Evolutionary conservation across 2,888 invertebrate genomes (phyloP).

Genomic region (Caenorhabditis panamensis): DNA sequence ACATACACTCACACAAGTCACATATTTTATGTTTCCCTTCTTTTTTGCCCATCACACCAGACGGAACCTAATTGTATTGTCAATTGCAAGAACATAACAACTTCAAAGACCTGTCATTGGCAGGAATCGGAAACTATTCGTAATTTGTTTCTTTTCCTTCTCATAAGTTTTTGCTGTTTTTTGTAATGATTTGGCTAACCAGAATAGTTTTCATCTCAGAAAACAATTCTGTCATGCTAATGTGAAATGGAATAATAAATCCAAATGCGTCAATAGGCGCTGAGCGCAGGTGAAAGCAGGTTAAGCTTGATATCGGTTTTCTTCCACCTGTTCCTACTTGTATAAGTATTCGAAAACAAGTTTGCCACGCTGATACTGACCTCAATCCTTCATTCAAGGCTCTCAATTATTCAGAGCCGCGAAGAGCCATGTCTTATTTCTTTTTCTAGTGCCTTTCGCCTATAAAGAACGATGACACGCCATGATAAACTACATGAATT

Average conservation of each 20-base stretch:
- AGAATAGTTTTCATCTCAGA: background rate
- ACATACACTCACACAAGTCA: background rate
- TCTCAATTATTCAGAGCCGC: slow-evolving; percentile 2
- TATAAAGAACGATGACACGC: slow-evolving; percentile 33
- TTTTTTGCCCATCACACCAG: background rate
- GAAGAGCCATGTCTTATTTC: background rate
- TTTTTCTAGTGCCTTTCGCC: background rate
- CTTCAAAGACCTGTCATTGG: background rate
- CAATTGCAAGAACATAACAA: background rate
- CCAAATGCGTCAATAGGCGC: background rate
- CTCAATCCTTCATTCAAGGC: background rate
- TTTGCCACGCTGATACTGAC: background rate
- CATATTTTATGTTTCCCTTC: background rate
- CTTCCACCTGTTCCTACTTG: slow-evolving; percentile 8
- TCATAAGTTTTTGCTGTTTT: no score
- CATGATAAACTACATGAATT: slow-evolving; percentile 54
- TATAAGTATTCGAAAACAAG: background rate
- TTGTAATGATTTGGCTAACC: no score
- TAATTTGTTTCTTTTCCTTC: no score
- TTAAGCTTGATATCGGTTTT: background rate
- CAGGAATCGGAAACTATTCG: background rate
- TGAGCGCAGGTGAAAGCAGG: background rate
- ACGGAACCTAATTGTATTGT: background rate
- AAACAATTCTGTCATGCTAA: background rate
- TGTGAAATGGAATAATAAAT: background rate